Evolutionary conservation across 1,140 invertebrate genomes (phyloP).

Genomic region (Elymnias hypermnestra): DNA sequence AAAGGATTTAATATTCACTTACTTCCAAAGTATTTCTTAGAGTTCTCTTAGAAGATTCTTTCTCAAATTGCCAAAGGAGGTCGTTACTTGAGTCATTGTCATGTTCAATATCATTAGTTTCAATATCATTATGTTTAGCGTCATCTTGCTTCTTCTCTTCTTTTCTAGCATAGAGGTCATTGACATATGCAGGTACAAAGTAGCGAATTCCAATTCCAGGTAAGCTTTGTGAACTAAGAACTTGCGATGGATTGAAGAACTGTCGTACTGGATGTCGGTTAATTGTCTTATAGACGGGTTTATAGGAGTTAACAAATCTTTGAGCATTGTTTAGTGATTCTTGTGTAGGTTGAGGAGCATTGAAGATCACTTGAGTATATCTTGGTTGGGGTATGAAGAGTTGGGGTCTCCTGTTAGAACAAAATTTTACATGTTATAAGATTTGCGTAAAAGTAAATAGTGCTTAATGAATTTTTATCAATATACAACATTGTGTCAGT

Average conservation of each 20-base stretch:
- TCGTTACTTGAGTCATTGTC: slow-evolving; percentile 40
- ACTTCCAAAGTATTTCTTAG: slow-evolving; percentile 49
- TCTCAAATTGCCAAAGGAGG: slow-evolving; percentile 58
- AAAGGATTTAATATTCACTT: slow-evolving; percentile 22
- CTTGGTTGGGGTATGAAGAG: slow-evolving; percentile 55
- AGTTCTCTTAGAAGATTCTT: slow-evolving; percentile 41
- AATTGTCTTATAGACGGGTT: slow-evolving; percentile 36
- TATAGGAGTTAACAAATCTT: slow-evolving; percentile 61
- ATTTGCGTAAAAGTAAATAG: background rate
- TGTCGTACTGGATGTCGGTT: slow-evolving; percentile 28
- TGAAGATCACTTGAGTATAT: slow-evolving; percentile 62
- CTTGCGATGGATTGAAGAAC: slow-evolving; percentile 45
- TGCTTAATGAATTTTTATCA: too few species aligned
- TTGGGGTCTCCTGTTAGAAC: slow-evolving; percentile 50
- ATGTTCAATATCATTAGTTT: slow-evolving; percentile 38
- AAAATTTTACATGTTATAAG: slow-evolving; percentile 8
- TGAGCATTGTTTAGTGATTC: slow-evolving; percentile 49
- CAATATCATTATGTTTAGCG: slow-evolving; percentile 50
- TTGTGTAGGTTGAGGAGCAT: slow-evolving; percentile 26
- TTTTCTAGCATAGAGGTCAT: slow-evolving; percentile 29
- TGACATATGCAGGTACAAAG: slow-evolving; percentile 46
- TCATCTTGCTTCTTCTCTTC: slow-evolving; percentile 47
- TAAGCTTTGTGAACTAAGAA: slow-evolving; percentile 52
- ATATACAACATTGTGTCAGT: too few species aligned
- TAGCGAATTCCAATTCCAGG: slow-evolving; percentile 59